Conservation (phyloP, 2,888 invertebrate species). For the Diaprepes abbreviatus region DNA sequence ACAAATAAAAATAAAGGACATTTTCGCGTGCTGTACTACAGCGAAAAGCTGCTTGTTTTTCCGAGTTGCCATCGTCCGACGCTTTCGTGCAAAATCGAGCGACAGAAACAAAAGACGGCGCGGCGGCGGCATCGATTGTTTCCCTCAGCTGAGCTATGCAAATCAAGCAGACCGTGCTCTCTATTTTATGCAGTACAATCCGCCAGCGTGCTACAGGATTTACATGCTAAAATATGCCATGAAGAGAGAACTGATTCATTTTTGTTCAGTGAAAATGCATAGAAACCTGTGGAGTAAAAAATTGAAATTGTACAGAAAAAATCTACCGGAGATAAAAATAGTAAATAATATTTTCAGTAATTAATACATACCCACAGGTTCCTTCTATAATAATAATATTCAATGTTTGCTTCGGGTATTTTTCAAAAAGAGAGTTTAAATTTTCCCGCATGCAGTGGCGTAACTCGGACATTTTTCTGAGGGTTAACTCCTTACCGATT, state of each 20-base stretch:
- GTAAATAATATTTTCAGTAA: too few relatives aligned
- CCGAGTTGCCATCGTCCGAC: conserved; percentile 32
- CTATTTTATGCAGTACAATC: conserved; percentile 67
- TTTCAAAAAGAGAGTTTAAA: too few relatives aligned
- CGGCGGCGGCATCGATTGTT: conserved; percentile 64
- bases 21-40: conserved; percentile 37
- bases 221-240: conserved; percentile 50
- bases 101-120: conserved; percentile 52
- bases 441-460: too few relatives aligned
- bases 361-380: too few relatives aligned
- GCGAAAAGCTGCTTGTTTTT: conserved; percentile 44
- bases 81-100: conserved; percentile 38
- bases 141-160: conserved; percentile 69
- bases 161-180: conserved; percentile 68
- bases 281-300: conserved; percentile 8
- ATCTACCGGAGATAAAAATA: too few relatives aligned
- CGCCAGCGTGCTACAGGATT: conserved; percentile 43
- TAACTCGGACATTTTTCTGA: too few relatives aligned
- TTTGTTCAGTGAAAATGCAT: conserved; percentile 7
- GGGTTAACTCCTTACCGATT: too few relatives aligned
- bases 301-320: too few relatives aligned
- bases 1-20: conserved; percentile 36
- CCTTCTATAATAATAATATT: too few relatives aligned
- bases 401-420: too few relatives aligned
- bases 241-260: conserved; percentile 27